A percentile compares a stretch with the other conserved stretches of the same genome.
Evolutionary conservation across 2,113 vertebrate genomes (phyloP).

Genomic region (Semnornis frantzii): DNA sequence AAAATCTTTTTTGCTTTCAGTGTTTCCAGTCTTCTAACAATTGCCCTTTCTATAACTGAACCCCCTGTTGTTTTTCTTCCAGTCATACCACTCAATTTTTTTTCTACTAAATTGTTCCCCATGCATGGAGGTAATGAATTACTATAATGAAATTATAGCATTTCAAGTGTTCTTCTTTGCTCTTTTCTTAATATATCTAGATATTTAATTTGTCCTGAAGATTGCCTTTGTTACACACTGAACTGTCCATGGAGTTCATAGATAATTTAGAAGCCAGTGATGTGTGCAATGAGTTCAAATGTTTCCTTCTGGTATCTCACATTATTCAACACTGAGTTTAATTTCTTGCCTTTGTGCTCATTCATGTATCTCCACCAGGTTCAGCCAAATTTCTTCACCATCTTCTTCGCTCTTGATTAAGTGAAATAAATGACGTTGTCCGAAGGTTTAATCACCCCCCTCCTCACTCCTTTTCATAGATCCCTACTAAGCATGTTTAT

Average conservation of each 20-base stretch:
- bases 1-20: background rate
- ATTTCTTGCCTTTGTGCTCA: background rate
- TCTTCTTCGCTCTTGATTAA: slow-evolving; percentile 6
- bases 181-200: background rate
- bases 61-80: background rate
- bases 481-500: background rate
- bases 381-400: background rate
- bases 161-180: background rate
- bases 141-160: background rate
- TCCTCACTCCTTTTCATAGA: background rate
- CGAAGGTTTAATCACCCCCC: background rate
- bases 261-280: slow-evolving; percentile 37
- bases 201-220: slow-evolving; percentile 6
- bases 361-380: background rate
- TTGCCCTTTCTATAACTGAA: background rate
- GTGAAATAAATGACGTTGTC: background rate
- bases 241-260: background rate
- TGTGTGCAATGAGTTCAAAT: background rate
- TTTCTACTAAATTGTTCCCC: background rate
- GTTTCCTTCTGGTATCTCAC: background rate
- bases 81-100: background rate
- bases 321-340: background rate
- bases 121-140: background rate
- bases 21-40: background rate
- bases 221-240: background rate